These are phyloP conservation scores for Nyctalus aviator DNA, from an alignment of 2,797 vertebrate species.

Conservation along the genomic window DNA sequence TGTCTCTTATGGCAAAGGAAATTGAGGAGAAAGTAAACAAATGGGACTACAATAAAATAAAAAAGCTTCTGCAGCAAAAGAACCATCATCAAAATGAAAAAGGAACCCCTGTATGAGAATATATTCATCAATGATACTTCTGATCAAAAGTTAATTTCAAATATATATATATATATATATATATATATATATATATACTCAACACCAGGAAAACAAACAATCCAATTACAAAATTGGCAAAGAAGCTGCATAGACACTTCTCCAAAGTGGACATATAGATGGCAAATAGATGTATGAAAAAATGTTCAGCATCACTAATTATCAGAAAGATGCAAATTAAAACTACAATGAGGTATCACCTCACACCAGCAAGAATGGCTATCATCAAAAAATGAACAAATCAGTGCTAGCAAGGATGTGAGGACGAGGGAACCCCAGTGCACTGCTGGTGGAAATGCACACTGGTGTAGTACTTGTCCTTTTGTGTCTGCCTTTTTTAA, in stretches of 20 bases:
- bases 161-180: no score
- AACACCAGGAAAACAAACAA: background rate
- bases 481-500: background rate
- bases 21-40: background rate
- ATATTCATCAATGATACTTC: background rate
- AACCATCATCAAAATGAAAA: background rate
- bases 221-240: background rate
- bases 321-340: background rate
- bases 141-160: background rate
- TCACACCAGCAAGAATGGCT: background rate
- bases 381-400: background rate
- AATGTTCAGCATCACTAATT: background rate
- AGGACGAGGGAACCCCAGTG: background rate
- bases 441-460: background rate
- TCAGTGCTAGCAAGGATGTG: background rate
- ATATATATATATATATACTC: no score
- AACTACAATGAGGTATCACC: background rate
- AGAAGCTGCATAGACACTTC: background rate
- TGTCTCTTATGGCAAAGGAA: background rate
- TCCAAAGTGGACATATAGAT: background rate
- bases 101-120: background rate
- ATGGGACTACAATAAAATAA: background rate
- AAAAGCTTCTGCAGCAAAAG: background rate
- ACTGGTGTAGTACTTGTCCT: background rate
- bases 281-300: background rate